Evolutionary conservation across 2,113 vertebrate genomes (phyloP).

Genomic region (Brachyhypopomus gauderio): DNA sequence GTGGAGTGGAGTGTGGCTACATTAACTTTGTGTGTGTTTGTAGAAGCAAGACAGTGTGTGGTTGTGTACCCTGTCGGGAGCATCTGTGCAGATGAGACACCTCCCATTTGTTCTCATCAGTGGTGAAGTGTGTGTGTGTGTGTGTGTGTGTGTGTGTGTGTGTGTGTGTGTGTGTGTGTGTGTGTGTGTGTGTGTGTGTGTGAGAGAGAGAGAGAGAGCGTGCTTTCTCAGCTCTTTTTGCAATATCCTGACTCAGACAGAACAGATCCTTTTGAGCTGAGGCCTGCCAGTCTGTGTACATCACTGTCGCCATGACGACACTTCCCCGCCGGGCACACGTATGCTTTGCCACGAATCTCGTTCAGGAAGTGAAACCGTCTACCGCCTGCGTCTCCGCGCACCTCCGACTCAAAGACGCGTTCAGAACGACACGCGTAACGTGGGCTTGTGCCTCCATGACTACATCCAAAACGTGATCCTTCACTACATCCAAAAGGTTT

Average conservation of each 20-base stretch:
- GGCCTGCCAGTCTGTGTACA: not conserved
- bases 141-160: not conserved
- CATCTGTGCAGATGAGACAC: slow-evolving; percentile 12
- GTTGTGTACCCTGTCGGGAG: not conserved
- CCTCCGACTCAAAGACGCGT: too few species aligned
- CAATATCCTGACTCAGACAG: not conserved
- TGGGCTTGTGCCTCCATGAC: too few species aligned
- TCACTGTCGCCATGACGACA: slow-evolving; percentile 2
- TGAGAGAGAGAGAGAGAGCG: too few species aligned
- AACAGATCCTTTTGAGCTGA: not conserved
- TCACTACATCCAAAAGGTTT: too few species aligned
- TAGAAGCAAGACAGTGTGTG: not conserved
- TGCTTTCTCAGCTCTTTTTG: not conserved
- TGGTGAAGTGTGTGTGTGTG: not conserved
- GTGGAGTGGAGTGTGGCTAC: not conserved
- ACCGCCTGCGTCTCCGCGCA: too few species aligned
- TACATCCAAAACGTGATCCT: too few species aligned
- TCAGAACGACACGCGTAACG: too few species aligned
- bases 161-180: too few species aligned
- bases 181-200: not conserved
- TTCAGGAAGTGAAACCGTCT: too few species aligned
- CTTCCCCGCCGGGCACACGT: not conserved
- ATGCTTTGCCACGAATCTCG: too few species aligned
- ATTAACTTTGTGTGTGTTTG: not conserved
- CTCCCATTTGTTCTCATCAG: slow-evolving; percentile 19